These are phyloP conservation scores for Bombyx huttoni DNA, from an alignment of 2,888 invertebrate species.

Conservation along the genomic window DNA sequence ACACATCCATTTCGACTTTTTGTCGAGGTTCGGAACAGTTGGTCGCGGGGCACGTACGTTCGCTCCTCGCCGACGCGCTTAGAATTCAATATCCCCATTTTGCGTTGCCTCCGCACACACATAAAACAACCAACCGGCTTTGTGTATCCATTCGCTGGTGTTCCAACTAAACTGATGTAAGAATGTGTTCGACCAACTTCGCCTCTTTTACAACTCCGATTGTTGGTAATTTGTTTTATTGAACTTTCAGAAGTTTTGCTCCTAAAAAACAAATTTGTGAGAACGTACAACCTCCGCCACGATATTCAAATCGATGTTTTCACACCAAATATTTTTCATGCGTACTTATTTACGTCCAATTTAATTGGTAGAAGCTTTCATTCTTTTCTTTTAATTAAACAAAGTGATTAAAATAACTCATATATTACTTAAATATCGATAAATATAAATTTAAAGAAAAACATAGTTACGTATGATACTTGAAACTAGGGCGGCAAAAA, in stretches of 20 bases:
- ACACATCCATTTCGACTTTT: constrained; percentile 52
- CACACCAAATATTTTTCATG: too few relatives aligned
- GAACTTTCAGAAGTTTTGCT: neutral
- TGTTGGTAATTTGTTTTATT: constrained; percentile 2
- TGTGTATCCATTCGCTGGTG: constrained; percentile 34
- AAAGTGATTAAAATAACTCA: too few relatives aligned
- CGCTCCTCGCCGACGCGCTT: constrained; percentile 45
- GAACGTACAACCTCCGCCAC: neutral
- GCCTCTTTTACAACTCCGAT: constrained; percentile 8
- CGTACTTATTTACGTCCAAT: too few relatives aligned
- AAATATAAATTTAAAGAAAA: too few relatives aligned
- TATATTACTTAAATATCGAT: too few relatives aligned
- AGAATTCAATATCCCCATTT: constrained; percentile 60
- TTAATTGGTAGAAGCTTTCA: too few relatives aligned
- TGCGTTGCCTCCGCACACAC: constrained; percentile 38
- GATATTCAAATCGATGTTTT: neutral
- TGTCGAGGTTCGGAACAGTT: constrained; percentile 39
- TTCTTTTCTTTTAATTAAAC: too few relatives aligned
- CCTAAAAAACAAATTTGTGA: neutral
- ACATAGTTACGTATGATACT: too few relatives aligned
- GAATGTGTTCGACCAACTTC: constrained; percentile 15
- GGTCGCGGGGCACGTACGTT: constrained; percentile 51
- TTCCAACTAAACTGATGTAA: constrained; percentile 18
- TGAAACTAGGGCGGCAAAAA: too few relatives aligned
- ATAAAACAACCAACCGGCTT: constrained; percentile 38